Percentiles rank a stretch among this genome's conserved stretches.
Conservation (phyloP, 2,888 invertebrate genomes). For the Aphodius sticticus region DNA sequence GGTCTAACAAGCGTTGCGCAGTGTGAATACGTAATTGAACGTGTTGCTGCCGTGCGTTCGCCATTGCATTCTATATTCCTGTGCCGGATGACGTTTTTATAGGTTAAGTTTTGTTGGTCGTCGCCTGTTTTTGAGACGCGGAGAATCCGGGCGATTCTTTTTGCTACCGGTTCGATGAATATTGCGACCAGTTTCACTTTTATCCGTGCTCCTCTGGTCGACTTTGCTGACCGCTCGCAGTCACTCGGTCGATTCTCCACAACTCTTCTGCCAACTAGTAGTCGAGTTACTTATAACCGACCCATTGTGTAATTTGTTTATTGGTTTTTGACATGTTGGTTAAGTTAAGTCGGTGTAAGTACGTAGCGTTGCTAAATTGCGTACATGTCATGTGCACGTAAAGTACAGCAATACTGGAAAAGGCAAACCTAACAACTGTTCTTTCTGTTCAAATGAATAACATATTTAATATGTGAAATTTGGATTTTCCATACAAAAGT, state of each 20-base stretch:
- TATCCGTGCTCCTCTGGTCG: not conserved
- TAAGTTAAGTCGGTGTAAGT: no score
- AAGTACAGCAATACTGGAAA: no score
- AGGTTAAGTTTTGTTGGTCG: constrained; percentile 4
- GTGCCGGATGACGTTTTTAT: constrained; percentile 4
- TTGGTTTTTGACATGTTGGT: no score
- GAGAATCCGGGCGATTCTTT: constrained; percentile 4
- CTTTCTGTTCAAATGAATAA: no score
- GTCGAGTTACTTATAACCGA: not conserved
- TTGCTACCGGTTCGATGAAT: not conserved
- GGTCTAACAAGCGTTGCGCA: constrained; percentile 4
- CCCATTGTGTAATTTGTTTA: not conserved
- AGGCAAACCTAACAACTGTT: no score
- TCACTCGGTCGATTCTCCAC: not conserved
- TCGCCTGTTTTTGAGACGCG: not conserved
- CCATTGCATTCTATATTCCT: not conserved
- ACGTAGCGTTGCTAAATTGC: no score
- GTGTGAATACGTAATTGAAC: constrained; percentile 4
- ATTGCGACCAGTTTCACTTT: constrained; percentile 4
- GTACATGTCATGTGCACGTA: no score
- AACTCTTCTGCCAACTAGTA: not conserved
- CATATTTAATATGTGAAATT: no score
- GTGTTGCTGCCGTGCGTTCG: constrained; percentile 4
- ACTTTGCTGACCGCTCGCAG: not conserved
- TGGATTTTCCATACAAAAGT: no score